These are phyloP conservation scores for Meloidogyne floridensis DNA, from an alignment of 1,140 invertebrate genomes.

Conservation along the genomic window DNA sequence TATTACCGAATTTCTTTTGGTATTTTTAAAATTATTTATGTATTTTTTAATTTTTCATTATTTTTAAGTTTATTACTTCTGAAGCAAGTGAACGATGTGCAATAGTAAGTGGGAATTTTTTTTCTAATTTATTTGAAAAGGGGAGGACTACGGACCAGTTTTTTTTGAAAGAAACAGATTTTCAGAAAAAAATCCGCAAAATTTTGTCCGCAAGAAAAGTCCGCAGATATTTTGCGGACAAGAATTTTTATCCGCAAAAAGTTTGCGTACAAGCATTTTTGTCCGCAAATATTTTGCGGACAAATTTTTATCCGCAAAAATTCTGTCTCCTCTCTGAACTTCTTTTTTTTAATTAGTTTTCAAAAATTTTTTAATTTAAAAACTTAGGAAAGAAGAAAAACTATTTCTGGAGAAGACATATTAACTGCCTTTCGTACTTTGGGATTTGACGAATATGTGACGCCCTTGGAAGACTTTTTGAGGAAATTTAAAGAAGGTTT, in stretches of 20 bases:
- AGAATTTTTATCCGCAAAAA: too few relatives aligned
- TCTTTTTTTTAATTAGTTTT: constrained; percentile 25
- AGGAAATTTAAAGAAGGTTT: constrained; percentile 88
- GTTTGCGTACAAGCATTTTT: too few relatives aligned
- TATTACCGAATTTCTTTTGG: constrained; percentile 94
- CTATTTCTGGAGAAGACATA: constrained; percentile 93
- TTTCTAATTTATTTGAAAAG: too few relatives aligned
- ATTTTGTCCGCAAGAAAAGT: too few relatives aligned
- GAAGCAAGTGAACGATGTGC: constrained; percentile 71
- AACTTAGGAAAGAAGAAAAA: constrained; percentile 97
- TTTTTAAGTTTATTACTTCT: constrained; percentile 86
- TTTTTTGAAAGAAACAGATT: too few relatives aligned
- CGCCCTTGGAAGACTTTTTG: constrained; percentile 90
- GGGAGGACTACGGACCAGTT: too few relatives aligned
- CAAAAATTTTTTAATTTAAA: constrained; percentile 73
- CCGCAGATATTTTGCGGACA: too few relatives aligned
- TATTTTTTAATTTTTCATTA: not conserved
- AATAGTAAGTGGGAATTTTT: constrained; percentile 7
- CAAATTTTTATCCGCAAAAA: too few relatives aligned
- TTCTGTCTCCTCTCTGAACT: too few relatives aligned
- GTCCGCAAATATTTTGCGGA: too few relatives aligned
- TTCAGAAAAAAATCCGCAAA: too few relatives aligned
- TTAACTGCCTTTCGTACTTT: constrained; percentile 85
- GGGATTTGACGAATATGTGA: constrained; percentile 97
- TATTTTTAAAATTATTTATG: not conserved